Evolutionary conservation across 1,140 invertebrate species (phyloP).

Genomic region (Euglossa dilemma): DNA sequence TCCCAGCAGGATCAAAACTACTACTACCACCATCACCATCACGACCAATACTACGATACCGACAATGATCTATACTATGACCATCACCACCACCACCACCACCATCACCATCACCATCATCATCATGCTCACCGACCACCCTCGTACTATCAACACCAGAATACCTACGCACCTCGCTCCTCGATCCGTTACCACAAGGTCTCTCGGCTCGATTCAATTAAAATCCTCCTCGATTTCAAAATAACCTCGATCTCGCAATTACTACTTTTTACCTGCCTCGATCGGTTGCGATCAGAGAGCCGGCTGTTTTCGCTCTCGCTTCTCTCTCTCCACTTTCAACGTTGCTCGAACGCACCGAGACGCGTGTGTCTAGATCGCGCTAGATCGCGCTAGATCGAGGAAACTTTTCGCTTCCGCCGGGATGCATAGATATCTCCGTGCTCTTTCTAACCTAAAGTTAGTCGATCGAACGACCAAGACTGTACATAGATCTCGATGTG

Average conservation of each 20-base stretch:
- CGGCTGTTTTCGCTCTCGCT: background rate
- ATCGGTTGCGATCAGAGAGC: slow-evolving; percentile 28
- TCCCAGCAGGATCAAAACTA: slow-evolving; percentile 70
- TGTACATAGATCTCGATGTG: slow-evolving; percentile 11
- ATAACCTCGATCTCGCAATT: background rate
- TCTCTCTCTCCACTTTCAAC: background rate
- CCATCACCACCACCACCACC: slow-evolving; percentile 67
- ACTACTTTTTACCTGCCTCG: slow-evolving; percentile 13
- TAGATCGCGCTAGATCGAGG: slow-evolving; percentile 46
- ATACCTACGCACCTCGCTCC: slow-evolving; percentile 80
- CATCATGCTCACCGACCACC: slow-evolving; percentile 77
- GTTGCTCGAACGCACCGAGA: background rate
- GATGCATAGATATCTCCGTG: background rate
- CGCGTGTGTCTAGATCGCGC: no score
- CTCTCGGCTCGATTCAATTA: slow-evolving; percentile 76
- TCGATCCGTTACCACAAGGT: slow-evolving; percentile 81
- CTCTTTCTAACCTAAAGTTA: background rate
- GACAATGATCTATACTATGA: slow-evolving; percentile 71
- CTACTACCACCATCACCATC: slow-evolving; percentile 70
- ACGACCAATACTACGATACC: slow-evolving; percentile 71
- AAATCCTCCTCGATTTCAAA: slow-evolving; percentile 43
- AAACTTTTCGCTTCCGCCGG: background rate
- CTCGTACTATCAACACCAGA: slow-evolving; percentile 79
- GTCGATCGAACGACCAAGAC: background rate
- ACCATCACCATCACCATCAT: slow-evolving; percentile 65